Conservation (phyloP, 2,113 vertebrate genomes). For the Campylomormyrus tamandua region DNA sequence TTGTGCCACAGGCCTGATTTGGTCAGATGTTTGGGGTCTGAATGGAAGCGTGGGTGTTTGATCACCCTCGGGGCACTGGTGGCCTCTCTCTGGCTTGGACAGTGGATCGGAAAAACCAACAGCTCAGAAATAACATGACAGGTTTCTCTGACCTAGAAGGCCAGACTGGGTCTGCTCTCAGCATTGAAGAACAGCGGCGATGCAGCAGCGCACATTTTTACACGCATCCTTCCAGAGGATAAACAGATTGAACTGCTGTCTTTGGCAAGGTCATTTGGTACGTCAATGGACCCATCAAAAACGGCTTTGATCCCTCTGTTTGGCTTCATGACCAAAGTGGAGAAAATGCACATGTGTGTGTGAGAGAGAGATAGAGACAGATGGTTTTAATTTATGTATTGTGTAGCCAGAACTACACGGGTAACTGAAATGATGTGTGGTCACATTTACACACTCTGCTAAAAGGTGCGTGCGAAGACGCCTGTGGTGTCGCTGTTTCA, state of each 20-base stretch:
- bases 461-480: neutral
- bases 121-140: neutral
- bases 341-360: neutral
- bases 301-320: neutral
- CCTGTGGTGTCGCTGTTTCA: neutral
- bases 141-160: neutral
- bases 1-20: neutral
- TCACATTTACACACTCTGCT: neutral
- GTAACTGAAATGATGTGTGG: neutral
- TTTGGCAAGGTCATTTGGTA: neutral
- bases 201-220: neutral
- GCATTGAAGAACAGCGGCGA: neutral
- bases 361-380: neutral
- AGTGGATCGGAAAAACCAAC: neutral
- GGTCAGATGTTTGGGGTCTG: conserved; percentile 8
- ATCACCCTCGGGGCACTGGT: neutral
- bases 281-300: neutral
- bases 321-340: neutral
- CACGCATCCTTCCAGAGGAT: conserved; percentile 1
- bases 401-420: neutral
- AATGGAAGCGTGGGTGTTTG: neutral
- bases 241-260: neutral
- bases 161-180: neutral
- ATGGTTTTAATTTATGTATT: neutral
- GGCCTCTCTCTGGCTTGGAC: conserved; percentile 15